Evolutionary conservation across 1,140 invertebrate genomes (phyloP).

Genomic region (Drosophila pallidifrons): DNA sequence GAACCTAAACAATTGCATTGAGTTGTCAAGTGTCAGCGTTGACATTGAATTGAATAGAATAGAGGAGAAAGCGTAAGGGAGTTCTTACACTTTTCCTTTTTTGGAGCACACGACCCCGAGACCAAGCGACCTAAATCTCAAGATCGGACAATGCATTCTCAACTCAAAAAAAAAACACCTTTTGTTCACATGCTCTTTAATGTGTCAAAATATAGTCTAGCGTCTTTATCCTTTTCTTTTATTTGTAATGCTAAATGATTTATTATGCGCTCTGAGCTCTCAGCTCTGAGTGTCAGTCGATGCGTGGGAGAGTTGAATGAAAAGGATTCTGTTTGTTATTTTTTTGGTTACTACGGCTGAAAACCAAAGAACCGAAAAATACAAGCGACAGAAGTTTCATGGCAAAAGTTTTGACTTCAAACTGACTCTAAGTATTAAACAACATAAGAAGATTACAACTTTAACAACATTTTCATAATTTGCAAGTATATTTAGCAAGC

Average conservation of each 20-base stretch:
- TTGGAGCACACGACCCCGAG: slow-evolving; percentile 26
- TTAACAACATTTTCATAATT: no score
- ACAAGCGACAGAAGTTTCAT: no score
- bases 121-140: slow-evolving; percentile 10
- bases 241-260: slow-evolving; percentile 76
- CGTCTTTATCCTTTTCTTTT: slow-evolving; percentile 22
- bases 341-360: neutral
- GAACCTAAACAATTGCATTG: slow-evolving; percentile 65
- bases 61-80: neutral
- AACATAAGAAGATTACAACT: no score
- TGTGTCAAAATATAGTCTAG: slow-evolving; percentile 82
- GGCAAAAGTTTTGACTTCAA: no score
- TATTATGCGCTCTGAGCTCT: slow-evolving; percentile 53
- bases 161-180: neutral
- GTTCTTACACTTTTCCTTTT: slow-evolving; percentile 15
- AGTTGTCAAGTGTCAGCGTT: slow-evolving; percentile 81
- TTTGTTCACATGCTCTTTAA: slow-evolving; percentile 76
- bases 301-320: slow-evolving; percentile 61
- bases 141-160: slow-evolving; percentile 28
- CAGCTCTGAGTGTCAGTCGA: slow-evolving; percentile 1
- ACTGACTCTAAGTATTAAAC: no score
- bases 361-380: neutral
- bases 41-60: slow-evolving; percentile 65
- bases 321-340: no score
- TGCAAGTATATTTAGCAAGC: no score